Base-by-base conservation (phyloP, 2,113 vertebrate species). In the Colius striatus region DNA sequence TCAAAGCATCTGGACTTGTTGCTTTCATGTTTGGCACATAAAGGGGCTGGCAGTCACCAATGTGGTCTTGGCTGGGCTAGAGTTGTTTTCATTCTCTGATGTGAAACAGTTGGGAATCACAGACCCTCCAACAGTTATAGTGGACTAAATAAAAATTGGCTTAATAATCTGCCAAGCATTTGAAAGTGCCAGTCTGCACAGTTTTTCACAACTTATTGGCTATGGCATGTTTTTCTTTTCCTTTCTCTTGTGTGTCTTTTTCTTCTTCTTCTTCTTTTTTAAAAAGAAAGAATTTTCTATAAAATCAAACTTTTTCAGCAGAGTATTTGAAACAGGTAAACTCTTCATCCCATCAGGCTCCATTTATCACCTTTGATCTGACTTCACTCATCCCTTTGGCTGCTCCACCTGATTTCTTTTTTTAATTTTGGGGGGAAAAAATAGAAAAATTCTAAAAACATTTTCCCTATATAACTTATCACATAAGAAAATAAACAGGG, bases 11-110 rank as follows among this genome's bases (percentile, higher is more conserved):
- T 98, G 97, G 97, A 98, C 98, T 98, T 98, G 97, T 98, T 98
- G 97, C 98, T 98, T 98, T 98, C 98, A 98, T 98, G 98, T 98
- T 98, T 98, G 98, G 98, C 98, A 98, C 98, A 98, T 97, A 97
- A 98, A 98, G 98, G 98, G 98, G 97, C 98, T 98, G 98, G 98
- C 98, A 98, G 97, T 98, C 96, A 98, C 98, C 97, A 96, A 98
- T 98, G 98, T 98, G 98, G 98, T 98, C 98, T 98, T 98, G 98
- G 98, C 98, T 96, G 94, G 93, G 97, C 93, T 97, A 84, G 96
- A 91, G 96, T 97, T 98, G 98, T 98, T 98, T 98, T 98, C 97
- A 94, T 98, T 98, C 97, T 98, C 97, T 98, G 98, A 98, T 98
- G 98, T 98, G 97, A 98, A 98, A 98, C 98, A 98, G 98, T 98